These are phyloP conservation scores for Drosophila grimshawi DNA, from an alignment of 1,140 invertebrate genomes.

Conservation along the genomic window DNA sequence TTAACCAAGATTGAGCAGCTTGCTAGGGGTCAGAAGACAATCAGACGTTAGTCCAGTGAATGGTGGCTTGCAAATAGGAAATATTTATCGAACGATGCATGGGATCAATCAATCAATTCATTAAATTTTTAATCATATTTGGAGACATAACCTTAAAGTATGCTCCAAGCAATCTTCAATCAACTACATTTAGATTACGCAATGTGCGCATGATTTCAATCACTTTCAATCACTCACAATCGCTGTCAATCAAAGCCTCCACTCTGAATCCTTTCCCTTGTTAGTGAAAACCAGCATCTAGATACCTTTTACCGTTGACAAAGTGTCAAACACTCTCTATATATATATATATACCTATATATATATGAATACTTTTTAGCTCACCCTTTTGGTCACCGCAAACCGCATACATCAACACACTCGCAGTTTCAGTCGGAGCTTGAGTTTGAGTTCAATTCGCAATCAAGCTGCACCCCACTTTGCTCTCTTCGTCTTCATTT, in stretches of 20 bases:
- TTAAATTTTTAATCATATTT: too few relatives aligned
- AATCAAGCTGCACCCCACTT: slow-evolving; percentile 5
- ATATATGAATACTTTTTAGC: not conserved
- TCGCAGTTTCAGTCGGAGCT: not conserved
- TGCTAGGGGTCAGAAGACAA: not conserved
- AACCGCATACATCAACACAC: slow-evolving; percentile 42
- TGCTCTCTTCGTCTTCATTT: slow-evolving; percentile 36
- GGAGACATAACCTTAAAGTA: too few relatives aligned
- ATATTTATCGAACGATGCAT: too few relatives aligned
- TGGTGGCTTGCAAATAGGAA: too few relatives aligned
- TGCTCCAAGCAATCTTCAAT: too few relatives aligned
- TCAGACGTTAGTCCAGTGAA: too few relatives aligned
- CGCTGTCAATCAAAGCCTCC: not conserved
- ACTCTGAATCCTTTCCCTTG: not conserved
- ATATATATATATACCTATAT: not conserved
- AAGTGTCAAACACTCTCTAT: slow-evolving; percentile 43
- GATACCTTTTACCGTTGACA: slow-evolving; percentile 55
- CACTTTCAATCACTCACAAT: not conserved
- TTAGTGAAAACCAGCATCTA: slow-evolving; percentile 7
- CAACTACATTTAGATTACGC: too few relatives aligned
- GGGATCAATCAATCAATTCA: too few relatives aligned
- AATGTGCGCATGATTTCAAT: not conserved
- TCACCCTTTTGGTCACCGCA: slow-evolving; percentile 24
- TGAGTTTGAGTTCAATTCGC: slow-evolving; percentile 20
- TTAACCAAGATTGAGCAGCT: not conserved